Conservation (phyloP, 2,113 vertebrate species). For the Leucoraja erinaceus region DNA sequence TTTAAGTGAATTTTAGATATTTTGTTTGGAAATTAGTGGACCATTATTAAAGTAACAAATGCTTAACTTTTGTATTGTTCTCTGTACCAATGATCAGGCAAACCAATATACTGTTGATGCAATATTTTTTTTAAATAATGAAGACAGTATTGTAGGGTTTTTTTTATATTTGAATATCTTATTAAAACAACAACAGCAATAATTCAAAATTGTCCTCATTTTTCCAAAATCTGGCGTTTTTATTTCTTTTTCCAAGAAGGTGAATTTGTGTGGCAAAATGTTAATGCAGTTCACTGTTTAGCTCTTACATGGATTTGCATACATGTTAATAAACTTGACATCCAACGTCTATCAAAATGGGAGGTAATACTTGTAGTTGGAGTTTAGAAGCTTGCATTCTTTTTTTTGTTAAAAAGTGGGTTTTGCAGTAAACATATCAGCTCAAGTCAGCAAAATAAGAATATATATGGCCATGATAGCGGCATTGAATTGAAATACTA, state of each 20-base stretch:
- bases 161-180: not conserved
- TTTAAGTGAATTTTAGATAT: not conserved
- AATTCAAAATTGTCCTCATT: too few relatives aligned
- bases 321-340: not conserved
- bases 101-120: not conserved
- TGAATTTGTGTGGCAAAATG: not conserved
- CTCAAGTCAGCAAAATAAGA: not conserved
- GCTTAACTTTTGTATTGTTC: not conserved
- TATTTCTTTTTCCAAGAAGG: not conserved
- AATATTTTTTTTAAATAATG: not conserved
- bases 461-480: not conserved
- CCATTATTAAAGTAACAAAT: not conserved
- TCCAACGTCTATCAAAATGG: not conserved
- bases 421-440: not conserved
- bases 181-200: too few relatives aligned
- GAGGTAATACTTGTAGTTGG: not conserved
- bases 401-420: not conserved
- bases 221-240: not conserved
- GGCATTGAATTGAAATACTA: too few relatives aligned
- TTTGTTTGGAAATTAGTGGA: not conserved
- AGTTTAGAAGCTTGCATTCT: not conserved
- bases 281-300: not conserved
- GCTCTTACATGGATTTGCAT: not conserved
- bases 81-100: not conserved
- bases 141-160: not conserved